Conservation (phyloP, 2,113 vertebrate genomes). For the Arenaria interpres region DNA sequence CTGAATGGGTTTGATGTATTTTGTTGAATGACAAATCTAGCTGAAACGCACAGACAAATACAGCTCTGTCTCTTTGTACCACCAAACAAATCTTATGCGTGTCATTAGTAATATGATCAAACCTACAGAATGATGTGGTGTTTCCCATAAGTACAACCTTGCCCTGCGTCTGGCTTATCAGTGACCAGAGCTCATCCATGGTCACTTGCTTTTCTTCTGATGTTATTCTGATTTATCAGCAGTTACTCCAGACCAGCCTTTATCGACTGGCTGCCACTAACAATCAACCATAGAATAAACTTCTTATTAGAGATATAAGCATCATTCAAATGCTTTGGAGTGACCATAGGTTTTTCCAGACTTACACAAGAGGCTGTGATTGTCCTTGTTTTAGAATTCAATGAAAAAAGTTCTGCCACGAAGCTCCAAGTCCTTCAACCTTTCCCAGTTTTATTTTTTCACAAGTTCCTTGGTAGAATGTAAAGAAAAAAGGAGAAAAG, state of each 20-base stretch:
- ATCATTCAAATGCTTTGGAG: neutral
- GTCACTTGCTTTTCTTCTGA: neutral
- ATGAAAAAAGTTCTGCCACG: neutral
- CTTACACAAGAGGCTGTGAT: neutral
- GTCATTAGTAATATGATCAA: neutral
- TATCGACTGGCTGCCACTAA: neutral
- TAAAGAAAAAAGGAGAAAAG: neutral
- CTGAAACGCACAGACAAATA: neutral
- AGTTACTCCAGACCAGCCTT: neutral
- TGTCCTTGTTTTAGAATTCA: neutral
- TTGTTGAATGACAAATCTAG: neutral
- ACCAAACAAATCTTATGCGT: neutral
- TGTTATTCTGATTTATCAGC: neutral
- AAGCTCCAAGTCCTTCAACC: neutral
- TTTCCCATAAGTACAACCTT: neutral
- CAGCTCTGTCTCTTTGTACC: neutral
- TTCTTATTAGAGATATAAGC: neutral
- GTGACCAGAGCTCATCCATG: neutral
- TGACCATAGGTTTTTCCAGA: neutral
- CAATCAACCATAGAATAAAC: neutral
- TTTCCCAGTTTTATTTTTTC: neutral
- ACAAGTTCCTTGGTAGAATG: neutral
- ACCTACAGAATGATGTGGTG: neutral
- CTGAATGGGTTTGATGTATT: neutral
- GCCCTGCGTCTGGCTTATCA: accelerated